A percentile compares a stretch with the other conserved stretches of the same genome.
These are phyloP conservation scores for Pseudopodoces humilis DNA, from an alignment of 2,113 vertebrate genomes.

Conservation along the genomic window DNA sequence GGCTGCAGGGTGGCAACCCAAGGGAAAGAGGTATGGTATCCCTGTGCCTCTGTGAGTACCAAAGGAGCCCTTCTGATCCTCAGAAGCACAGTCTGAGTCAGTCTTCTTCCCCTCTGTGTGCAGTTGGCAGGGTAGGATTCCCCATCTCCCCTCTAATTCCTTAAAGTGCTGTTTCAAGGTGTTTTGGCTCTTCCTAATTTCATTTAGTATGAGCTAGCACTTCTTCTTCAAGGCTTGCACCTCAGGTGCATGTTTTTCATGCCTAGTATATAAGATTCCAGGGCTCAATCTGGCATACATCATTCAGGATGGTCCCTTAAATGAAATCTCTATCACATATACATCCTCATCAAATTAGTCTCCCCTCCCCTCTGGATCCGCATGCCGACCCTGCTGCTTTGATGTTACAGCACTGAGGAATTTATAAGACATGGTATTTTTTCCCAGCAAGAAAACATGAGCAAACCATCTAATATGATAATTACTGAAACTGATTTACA, in stretches of 20 bases:
- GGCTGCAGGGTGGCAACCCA: background rate
- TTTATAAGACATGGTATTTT: slow-evolving; percentile 64
- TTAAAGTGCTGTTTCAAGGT: background rate
- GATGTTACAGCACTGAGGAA: slow-evolving; percentile 60
- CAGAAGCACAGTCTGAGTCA: background rate
- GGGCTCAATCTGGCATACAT: background rate
- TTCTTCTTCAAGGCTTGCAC: background rate
- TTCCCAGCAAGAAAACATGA: slow-evolving; percentile 61
- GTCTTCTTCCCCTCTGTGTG: background rate
- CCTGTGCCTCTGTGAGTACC: rapidly evolving
- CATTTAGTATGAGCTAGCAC: background rate
- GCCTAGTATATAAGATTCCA: background rate
- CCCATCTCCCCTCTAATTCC: background rate
- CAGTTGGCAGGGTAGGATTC: background rate
- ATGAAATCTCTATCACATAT: slow-evolving; percentile 27
- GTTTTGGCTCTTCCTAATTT: background rate
- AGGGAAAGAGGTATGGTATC: background rate
- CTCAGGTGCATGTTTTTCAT: background rate
- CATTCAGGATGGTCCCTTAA: slow-evolving; percentile 23
- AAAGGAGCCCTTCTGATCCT: background rate
- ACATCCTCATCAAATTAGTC: slow-evolving; percentile 49
- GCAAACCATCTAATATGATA: slow-evolving; percentile 66
- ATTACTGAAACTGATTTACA: slow-evolving; percentile 71
- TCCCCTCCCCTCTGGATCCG: slow-evolving; percentile 50
- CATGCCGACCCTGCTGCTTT: slow-evolving; percentile 23